phyloP scores from a whole-genome alignment of 2,888 invertebrate species.

The Disparrhopalites patrizii region DNA sequence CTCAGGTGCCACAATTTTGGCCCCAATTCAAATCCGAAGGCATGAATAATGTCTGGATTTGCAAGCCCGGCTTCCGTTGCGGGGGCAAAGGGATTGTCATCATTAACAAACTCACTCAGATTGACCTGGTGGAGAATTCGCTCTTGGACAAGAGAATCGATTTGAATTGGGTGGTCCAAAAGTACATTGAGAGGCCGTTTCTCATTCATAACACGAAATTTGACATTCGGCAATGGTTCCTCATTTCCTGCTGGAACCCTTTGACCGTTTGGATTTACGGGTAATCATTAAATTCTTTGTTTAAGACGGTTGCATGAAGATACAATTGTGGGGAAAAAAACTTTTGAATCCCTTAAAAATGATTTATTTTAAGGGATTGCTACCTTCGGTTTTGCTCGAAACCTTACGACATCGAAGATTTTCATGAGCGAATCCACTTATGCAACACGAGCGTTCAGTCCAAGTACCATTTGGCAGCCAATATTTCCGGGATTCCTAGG shows the following conservation, averaged over 20 bases:
- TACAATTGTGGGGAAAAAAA: no score
- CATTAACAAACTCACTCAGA: conserved; percentile 79
- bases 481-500: conserved; percentile 54
- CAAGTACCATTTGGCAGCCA: conserved; percentile 59
- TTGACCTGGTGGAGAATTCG: conserved; percentile 66
- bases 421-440: conserved; percentile 86
- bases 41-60: conserved; percentile 84
- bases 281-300: no score
- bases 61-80: conserved; percentile 90
- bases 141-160: conserved; percentile 58
- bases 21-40: conserved; percentile 83
- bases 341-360: no score
- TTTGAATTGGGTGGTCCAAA: conserved; percentile 78
- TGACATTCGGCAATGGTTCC: conserved; percentile 92
- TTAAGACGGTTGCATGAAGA: no score
- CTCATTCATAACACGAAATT: conserved; percentile 88
- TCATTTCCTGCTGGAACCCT: conserved; percentile 85
- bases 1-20: conserved; percentile 68
- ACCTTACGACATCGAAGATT: conserved; percentile 76
- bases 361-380: conserved; percentile 69
- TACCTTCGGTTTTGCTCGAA: conserved; percentile 89
- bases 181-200: conserved; percentile 88
- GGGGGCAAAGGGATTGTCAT: conserved; percentile 84
- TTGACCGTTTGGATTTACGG: conserved; percentile 89
- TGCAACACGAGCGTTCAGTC: conserved; percentile 92